A percentile compares a stretch with the other conserved stretches of the same genome.
These are phyloP conservation scores for Stratiolaelaps scimitus DNA, from an alignment of 1,140 invertebrate genomes.

Conservation along the genomic window DNA sequence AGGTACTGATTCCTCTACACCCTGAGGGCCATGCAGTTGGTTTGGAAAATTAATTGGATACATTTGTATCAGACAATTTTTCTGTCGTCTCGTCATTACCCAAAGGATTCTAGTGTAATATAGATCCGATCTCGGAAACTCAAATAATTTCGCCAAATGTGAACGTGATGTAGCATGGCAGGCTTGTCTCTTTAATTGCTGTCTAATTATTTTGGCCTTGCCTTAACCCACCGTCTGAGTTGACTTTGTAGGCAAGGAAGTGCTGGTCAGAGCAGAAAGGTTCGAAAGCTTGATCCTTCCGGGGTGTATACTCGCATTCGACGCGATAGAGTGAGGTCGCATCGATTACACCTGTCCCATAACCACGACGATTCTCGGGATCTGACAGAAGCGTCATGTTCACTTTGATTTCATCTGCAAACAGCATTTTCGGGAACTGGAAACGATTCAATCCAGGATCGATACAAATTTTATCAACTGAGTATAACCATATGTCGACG, in stretches of 20 bases:
- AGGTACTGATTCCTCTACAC: too few species aligned
- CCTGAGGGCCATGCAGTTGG: too few species aligned
- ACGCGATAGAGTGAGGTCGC: slow-evolving; percentile 35
- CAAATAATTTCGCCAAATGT: neutral
- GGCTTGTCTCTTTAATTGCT: slow-evolving; percentile 3
- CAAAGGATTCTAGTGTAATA: too few species aligned
- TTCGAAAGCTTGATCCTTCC: slow-evolving; percentile 30
- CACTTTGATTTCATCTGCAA: slow-evolving; percentile 34
- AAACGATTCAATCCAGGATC: neutral
- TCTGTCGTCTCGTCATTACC: too few species aligned
- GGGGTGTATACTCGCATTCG: slow-evolving; percentile 33
- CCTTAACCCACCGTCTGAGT: slow-evolving; percentile 33
- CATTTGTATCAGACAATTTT: too few species aligned
- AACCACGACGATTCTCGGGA: slow-evolving; percentile 34
- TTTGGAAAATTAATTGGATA: too few species aligned
- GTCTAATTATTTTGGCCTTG: neutral
- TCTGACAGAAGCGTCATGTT: slow-evolving; percentile 35
- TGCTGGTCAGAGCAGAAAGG: slow-evolving; percentile 33
- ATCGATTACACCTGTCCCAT: slow-evolving; percentile 33
- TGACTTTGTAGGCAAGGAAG: slow-evolving; percentile 33
- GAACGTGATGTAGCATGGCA: too few species aligned
- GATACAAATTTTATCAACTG: too few species aligned
- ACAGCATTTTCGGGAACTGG: slow-evolving; percentile 35
- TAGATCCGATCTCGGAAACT: too few species aligned
- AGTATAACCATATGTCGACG: too few species aligned